These are phyloP conservation scores for Motacilla alba DNA, from an alignment of 2,113 vertebrate genomes.

Conservation along the genomic window DNA sequence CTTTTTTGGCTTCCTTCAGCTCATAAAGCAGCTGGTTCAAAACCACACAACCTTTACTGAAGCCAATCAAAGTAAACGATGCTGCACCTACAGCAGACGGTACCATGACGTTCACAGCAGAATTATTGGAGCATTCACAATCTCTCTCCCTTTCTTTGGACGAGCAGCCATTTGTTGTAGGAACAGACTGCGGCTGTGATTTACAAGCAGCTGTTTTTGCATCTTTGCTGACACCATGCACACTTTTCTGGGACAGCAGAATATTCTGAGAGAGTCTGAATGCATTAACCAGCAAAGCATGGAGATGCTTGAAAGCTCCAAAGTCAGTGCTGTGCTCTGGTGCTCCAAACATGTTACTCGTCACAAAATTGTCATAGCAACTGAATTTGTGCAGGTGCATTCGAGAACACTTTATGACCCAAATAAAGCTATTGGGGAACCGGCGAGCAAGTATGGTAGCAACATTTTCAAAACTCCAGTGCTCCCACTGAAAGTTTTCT, in stretches of 20 bases:
- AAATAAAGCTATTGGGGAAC: conserved; percentile 85
- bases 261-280: conserved; percentile 79
- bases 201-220: conserved; percentile 59
- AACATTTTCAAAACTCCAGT: conserved; percentile 92
- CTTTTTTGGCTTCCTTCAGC: conserved; percentile 81
- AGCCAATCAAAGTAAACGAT: conserved; percentile 87
- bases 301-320: conserved; percentile 88
- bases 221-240: conserved; percentile 57
- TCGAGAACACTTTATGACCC: conserved; percentile 89
- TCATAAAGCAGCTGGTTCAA: conserved; percentile 95
- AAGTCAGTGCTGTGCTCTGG: conserved; percentile 84
- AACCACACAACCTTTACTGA: conserved; percentile 98
- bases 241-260: conserved; percentile 66
- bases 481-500: conserved; percentile 87
- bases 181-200: conserved; percentile 27
- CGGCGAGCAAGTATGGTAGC: conserved; percentile 80
- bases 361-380: conserved; percentile 94
- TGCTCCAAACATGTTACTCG: conserved; percentile 93
- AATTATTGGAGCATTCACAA: conserved; percentile 54
- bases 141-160: conserved; percentile 58
- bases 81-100: conserved; percentile 64
- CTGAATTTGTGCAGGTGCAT: conserved; percentile 98
- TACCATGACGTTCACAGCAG: conserved; percentile 29
- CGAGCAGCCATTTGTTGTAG: conserved; percentile 71
- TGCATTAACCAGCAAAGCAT: conserved; percentile 84